Conservation (phyloP, 2,888 invertebrate species). For the Idaea straminata region DNA sequence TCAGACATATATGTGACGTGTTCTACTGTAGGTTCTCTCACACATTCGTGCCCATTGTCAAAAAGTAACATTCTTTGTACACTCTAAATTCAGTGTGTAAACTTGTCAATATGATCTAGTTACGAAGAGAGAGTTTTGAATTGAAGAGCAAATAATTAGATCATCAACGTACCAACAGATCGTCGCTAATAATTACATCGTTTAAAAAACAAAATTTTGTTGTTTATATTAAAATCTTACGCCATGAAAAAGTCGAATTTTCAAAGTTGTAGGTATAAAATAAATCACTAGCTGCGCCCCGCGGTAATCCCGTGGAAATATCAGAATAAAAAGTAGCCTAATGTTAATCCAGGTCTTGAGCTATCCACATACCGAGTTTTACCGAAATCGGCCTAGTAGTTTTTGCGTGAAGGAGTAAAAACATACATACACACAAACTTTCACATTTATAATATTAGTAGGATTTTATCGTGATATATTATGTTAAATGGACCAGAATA, state of each 20-base stretch:
- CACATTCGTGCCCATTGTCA: background rate
- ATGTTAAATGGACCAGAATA: constrained; percentile 11
- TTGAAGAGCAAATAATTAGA: background rate
- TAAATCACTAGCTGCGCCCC: no score
- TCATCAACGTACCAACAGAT: background rate
- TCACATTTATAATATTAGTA: background rate
- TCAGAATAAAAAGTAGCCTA: no score
- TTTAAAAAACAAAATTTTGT: no score
- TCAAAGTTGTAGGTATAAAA: no score
- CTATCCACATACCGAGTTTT: no score
- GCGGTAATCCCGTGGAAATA: no score
- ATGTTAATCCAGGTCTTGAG: no score
- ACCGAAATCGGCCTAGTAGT: no score
- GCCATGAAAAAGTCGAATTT: no score
- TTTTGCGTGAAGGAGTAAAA: no score
- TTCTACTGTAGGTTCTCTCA: background rate
- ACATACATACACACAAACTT: no score
- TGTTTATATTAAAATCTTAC: no score
- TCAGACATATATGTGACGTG: background rate
- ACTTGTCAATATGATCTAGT: background rate
- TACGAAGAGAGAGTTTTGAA: background rate
- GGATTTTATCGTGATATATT: background rate
- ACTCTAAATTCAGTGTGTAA: background rate
- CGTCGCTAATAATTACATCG: background rate
- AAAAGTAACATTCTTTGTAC: background rate